Evolutionary conservation across 2,797 vertebrate genomes (phyloP).

Genomic region (Cygnus olor): DNA sequence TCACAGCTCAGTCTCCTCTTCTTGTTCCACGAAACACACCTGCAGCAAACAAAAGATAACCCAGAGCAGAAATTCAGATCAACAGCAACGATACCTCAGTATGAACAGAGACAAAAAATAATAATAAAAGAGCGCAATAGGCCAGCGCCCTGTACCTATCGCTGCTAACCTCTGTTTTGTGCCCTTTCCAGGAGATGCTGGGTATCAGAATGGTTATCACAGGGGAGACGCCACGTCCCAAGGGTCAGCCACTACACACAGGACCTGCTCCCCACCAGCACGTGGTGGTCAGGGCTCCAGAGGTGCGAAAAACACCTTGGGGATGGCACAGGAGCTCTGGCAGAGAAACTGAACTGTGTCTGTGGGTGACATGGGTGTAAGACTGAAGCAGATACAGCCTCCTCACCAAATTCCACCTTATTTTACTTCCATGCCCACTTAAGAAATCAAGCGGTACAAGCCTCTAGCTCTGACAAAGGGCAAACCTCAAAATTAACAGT

Average conservation of each 20-base stretch:
- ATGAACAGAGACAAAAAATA: rapidly evolving
- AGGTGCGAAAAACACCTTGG: rapidly evolving
- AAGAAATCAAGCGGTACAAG: background rate
- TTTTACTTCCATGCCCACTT: background rate
- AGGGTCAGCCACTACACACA: background rate
- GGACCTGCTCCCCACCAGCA: background rate
- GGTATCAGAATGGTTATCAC: background rate
- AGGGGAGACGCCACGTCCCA: background rate
- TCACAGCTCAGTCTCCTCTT: background rate
- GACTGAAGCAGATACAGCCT: background rate
- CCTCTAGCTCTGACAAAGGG: background rate
- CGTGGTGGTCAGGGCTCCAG: no score
- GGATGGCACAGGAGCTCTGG: background rate
- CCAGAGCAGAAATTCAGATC: background rate
- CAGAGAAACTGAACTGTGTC: background rate
- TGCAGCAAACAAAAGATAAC: constrained; percentile 15
- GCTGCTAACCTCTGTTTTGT: background rate
- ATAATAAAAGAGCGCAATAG: background rate
- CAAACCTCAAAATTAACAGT: background rate
- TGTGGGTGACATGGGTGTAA: background rate
- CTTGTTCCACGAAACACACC: background rate
- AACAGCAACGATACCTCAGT: background rate
- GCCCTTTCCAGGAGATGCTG: background rate
- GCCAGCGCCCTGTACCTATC: background rate
- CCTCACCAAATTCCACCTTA: background rate